Evolutionary conservation across 1,140 invertebrate genomes (phyloP).

Genomic region (Nephila pilipes): DNA sequence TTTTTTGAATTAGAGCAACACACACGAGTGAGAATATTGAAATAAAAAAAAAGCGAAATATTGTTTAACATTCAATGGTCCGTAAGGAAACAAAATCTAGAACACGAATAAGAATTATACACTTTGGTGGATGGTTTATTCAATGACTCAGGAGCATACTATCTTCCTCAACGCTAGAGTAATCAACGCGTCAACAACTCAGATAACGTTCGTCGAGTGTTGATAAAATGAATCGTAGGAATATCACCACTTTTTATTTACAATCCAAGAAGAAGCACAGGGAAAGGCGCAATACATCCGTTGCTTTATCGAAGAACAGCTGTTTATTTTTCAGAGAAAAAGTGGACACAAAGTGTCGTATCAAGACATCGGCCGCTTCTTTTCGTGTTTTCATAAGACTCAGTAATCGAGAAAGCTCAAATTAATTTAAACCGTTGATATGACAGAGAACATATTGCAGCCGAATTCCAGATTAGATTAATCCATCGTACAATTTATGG

Average conservation of each 20-base stretch:
- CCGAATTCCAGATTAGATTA: neutral
- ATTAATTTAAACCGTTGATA: slow-evolving; percentile 13
- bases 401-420: neutral
- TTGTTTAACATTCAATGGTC: neutral
- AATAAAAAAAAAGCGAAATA: neutral
- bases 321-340: slow-evolving; percentile 29
- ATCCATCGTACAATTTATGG: neutral
- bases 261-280: neutral
- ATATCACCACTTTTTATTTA: slow-evolving; percentile 29
- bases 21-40: neutral
- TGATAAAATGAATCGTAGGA: slow-evolving; percentile 18
- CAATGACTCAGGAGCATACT: neutral
- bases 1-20: too few species aligned
- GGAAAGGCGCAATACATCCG: neutral
- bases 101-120: slow-evolving; percentile 16
- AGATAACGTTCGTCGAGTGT: slow-evolving; percentile 4
- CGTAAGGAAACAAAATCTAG: neutral
- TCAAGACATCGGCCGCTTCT: neutral
- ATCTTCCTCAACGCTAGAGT: neutral
- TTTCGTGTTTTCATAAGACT: neutral
- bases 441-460: slow-evolving; percentile 19
- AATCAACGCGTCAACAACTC: slow-evolving; percentile 34
- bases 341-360: slow-evolving; percentile 21
- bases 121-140: neutral
- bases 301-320: neutral